Evolutionary conservation across 1,140 invertebrate species (phyloP), one percentile per base, ranked within the genome.

Genomic region (Drosophila bocqueti): DNA sequence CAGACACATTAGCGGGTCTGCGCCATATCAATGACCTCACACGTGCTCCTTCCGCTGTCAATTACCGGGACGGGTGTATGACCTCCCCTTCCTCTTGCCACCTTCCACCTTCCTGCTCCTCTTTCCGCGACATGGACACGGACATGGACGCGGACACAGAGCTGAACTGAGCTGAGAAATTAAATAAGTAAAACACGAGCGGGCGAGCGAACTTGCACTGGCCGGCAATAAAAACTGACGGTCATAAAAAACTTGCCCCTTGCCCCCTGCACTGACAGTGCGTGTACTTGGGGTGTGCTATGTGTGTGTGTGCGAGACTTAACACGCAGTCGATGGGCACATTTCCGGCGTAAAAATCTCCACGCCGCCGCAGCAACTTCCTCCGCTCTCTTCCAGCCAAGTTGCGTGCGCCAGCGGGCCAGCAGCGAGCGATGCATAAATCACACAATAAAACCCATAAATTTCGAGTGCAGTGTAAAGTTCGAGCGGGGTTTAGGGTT

Each of bases 361-460:
- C 68, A 67, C 62, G 65, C 45, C 64, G 61, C 43, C 24, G 58
- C 42, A 43, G 57, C 21, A 47, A 59, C 43, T 34, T 67, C 43
- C 58, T 62, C 40, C 11, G 21, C 47, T 18, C 47, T 26, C 58
- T n/a, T 29, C 13, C 10, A 55, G 34, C 34, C 62, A 69, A 71
- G 76, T 76, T 80, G 81, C 77, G 73, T 85, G 82, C 73, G 36
- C 50, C 63, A 72, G 45, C 61, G 61, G 43, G 34, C 6, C 46
- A 16, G 21, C 21, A 16, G 58, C 69, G 57, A 77, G 66, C 76
- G 73, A 69, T 84, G 81, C 84, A 89, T 89, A 89, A 89, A 89
- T 89, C 84, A 89, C 81, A 90, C 79, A 90, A 89, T 85, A 89
- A 89, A 89, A 90, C 85, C 85, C 85, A 89, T 89, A 89, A 89